Conservation (phyloP, 1,140 invertebrate genomes). For the Zaprionus vittiger region DNA sequence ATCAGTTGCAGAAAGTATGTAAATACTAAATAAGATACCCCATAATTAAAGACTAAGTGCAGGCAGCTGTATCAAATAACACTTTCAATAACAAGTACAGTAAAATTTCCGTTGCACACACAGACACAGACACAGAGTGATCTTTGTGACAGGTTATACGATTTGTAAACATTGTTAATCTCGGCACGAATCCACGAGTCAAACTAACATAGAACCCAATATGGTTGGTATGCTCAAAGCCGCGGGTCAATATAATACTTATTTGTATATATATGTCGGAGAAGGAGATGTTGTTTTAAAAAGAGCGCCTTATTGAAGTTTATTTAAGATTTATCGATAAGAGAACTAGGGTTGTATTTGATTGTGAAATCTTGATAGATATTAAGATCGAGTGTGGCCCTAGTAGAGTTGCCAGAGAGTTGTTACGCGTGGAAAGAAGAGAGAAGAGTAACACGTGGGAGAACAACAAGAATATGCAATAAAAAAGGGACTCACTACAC, state of each 20-base stretch:
- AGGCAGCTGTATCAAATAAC: background rate
- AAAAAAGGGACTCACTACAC: too few species aligned
- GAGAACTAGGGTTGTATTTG: too few species aligned
- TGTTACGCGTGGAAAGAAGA: too few species aligned
- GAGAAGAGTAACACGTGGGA: too few species aligned
- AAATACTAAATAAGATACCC: background rate
- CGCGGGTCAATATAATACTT: constrained; percentile 20
- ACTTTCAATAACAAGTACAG: background rate
- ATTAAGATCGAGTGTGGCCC: too few species aligned
- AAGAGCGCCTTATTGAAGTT: too few species aligned
- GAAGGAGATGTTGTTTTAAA: too few species aligned
- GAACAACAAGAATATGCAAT: too few species aligned
- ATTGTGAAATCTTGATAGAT: too few species aligned
- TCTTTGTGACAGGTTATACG: constrained; percentile 9
- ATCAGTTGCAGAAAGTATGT: constrained; percentile 10
- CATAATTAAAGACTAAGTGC: background rate
- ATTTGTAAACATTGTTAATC: constrained; percentile 43
- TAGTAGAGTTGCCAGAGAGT: too few species aligned
- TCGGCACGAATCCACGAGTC: constrained; percentile 11
- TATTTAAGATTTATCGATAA: too few species aligned
- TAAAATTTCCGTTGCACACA: background rate
- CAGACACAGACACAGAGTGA: background rate
- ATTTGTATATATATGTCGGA: constrained; percentile 7
- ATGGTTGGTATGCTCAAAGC: constrained; percentile 23
- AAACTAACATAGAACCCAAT: constrained; percentile 31